A percentile compares a stretch with the other conserved stretches of the same genome.
These are phyloP conservation scores for Dendrolimus houi DNA, from an alignment of 2,888 invertebrate genomes.

Conservation along the genomic window DNA sequence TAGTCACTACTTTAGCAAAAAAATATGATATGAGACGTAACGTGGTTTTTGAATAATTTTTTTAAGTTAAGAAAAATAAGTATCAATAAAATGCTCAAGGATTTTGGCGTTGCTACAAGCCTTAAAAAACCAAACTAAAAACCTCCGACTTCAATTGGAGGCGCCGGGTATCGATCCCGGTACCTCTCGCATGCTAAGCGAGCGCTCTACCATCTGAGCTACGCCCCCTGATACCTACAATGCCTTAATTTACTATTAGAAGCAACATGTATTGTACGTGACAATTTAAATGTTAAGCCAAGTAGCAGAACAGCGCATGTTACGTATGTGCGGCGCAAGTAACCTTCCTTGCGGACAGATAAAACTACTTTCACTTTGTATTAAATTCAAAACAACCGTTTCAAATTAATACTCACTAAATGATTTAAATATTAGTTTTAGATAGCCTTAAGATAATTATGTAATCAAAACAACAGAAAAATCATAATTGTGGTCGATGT, in stretches of 20 bases:
- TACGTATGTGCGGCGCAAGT: background rate
- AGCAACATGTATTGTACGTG: background rate
- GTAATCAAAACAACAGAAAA: no score
- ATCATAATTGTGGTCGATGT: no score
- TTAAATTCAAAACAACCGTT: background rate
- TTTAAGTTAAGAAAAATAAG: no score
- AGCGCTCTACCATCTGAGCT: constrained; percentile 68
- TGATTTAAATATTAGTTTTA: no score
- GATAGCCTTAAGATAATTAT: no score
- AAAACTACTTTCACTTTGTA: background rate
- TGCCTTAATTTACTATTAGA: background rate
- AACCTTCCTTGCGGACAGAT: background rate
- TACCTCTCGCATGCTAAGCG: constrained; percentile 73
- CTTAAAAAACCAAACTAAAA: background rate
- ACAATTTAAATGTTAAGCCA: background rate
- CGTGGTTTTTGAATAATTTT: no score
- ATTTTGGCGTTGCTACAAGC: no score
- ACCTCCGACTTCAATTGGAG: constrained; percentile 33
- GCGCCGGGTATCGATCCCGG: constrained; percentile 75
- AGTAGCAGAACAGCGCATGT: background rate
- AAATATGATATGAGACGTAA: no score
- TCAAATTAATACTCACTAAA: no score
- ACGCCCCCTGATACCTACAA: constrained; percentile 43
- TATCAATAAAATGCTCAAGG: no score
- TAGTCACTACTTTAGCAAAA: no score